Percentiles rank a stretch among this genome's conserved stretches.
phyloP scores from a whole-genome alignment of 2,797 vertebrate species.

The Anguilla megastoma region DNA sequence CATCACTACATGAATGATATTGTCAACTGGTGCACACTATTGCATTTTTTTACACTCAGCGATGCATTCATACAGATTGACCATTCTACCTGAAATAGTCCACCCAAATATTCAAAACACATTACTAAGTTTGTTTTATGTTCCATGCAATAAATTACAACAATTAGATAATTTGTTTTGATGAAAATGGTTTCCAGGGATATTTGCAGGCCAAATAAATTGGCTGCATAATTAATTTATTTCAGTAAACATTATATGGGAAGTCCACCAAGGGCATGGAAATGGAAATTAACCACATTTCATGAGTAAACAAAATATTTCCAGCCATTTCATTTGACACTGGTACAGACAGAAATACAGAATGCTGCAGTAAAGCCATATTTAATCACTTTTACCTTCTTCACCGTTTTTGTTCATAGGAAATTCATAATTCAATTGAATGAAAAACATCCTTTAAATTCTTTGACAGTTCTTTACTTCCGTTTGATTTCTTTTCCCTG shows the following conservation, averaged over 20 bases:
- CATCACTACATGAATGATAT: neutral
- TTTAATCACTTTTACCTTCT: neutral
- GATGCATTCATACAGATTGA: no score
- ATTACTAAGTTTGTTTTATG: no score
- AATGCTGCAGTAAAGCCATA: neutral
- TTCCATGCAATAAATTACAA: no score
- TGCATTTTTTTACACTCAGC: neutral
- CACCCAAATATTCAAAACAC: no score
- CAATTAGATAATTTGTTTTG: no score
- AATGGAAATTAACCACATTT: constrained; percentile 7
- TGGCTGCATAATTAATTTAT: neutral
- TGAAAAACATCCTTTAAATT: neutral
- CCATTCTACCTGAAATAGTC: no score
- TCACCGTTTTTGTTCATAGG: neutral
- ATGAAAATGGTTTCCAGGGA: no score
- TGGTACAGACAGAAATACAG: neutral
- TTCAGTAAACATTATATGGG: neutral
- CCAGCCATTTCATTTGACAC: neutral
- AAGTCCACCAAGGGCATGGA: neutral
- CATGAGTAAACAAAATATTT: neutral
- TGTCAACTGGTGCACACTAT: neutral
- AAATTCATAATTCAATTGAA: neutral
- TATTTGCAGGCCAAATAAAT: neutral
- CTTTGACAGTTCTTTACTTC: neutral
- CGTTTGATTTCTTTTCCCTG: neutral